Evolutionary conservation across 2,113 vertebrate genomes (phyloP), one percentile per base, ranked within the genome.

Genomic region (Atherinomorus stipes): DNA sequence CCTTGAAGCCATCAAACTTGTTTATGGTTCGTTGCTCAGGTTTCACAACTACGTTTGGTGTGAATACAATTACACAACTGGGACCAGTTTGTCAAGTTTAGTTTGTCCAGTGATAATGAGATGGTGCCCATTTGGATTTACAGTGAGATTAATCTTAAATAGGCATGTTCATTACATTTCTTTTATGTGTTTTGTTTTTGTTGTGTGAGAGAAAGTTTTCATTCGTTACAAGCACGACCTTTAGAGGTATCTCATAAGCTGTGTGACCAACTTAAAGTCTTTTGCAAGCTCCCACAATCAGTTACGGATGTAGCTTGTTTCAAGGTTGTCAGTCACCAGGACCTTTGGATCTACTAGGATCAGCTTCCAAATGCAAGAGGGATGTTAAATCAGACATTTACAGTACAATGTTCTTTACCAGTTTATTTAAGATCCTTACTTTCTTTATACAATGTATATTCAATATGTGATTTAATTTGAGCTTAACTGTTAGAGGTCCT

Each of bases 31-130:
- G 12, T 18, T 11, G 7, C 0, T 34, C 11, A 15, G 1, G 50
- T 75, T 69, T 61, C 66, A 44, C 12, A 62, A 26, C n/a, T n/a
- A n/a, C n/a, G n/a, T n/a, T n/a, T 34, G 22, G 16, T 40, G 19
- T 49, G 4, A 31, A n/a, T 6, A 15, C 2, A 37, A 7, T 1
- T 4, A 23, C 7, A n/a, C 19, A 58, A n/a, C 40, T 22, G 13
- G 47, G 25, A 74, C 50, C 0, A 54, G 79, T 68, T 13, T 37
- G 16, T 64, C 53, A 25, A 25, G 47, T 64, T 45, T 10, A 21
- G 4, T 8, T 19, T 21, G 21, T 1, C 10, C 1, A 26, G 4
- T 2, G 7, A 21, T 8, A 7, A 16, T 47, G 56, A 47, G 49
- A 57, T 38, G 12, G 6, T 16, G 47, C 47, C 3, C 51, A 22